Base-by-base conservation (phyloP, 2,113 vertebrate species). In the Larimichthys polyactis region DNA sequence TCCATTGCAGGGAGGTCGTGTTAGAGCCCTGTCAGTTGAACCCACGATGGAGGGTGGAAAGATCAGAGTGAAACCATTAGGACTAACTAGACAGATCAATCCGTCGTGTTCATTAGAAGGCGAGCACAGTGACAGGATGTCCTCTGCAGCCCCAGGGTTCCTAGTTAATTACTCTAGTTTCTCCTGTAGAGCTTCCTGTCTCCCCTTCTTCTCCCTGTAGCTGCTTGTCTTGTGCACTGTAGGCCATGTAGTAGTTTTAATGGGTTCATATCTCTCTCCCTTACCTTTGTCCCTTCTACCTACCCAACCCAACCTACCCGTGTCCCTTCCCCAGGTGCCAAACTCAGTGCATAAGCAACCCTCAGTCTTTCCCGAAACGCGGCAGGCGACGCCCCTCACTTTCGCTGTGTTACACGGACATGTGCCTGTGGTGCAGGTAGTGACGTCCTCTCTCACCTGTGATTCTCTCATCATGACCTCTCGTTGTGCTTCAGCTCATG, bases 341-440 rank as follows among this genome's bases (percentile, higher is more conserved):
- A 98, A 96, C 96, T 96, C 97, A 95, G 96, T 97, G 94, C 98
- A 98, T 96, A 99, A 97, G 96, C 97, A 96, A 94, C 98, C 97
- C 95, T 99, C 98, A 95, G 96, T 99, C 94, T 98, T 97, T 94
- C 97, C 97, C 2, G 98, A 99, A 96, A 99, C 97, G 76, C 96
- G 97, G 93, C 98, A 99, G 96, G 98, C 97, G 96, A 99, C 98
- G 90, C 96, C 98, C 89, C 96, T 99, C 96, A 99, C 98, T 92
- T 99, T 99, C 94, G 98, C 98, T 90, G 97, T 99, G 95, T 97
- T 99, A 89, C 98, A 99, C 91, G 98, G 98, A 96, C 98, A 99
- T 95, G 97, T 99, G 95, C 98, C 98, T 93, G 97, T 99, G 95
- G 97, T 98, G 95, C 98, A 99, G 98, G 98, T 99, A 95, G 94